These are phyloP conservation scores for Pogonomyrmex californicus DNA, from an alignment of 1,140 invertebrate species.

Conservation along the genomic window DNA sequence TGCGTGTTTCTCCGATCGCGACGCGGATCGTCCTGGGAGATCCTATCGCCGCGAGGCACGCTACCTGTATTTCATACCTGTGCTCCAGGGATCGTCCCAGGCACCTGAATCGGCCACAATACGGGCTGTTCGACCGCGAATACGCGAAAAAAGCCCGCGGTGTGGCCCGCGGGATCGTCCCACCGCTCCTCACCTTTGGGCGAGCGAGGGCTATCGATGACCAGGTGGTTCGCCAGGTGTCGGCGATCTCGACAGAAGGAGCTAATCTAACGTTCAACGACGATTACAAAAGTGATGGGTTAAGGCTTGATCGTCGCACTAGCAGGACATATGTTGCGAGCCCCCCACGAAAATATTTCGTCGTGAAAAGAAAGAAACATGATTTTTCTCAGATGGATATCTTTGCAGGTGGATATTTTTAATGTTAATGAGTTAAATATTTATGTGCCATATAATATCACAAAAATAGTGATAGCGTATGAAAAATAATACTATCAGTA, in stretches of 20 bases:
- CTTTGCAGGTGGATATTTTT: background rate
- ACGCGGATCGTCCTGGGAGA: conserved; percentile 60
- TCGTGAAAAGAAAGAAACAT: too few species aligned
- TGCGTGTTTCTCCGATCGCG: conserved; percentile 66
- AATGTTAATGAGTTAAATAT: background rate
- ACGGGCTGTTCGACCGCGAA: background rate
- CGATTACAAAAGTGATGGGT: conserved; percentile 39
- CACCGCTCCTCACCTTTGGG: background rate
- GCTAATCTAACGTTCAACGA: conserved; percentile 43
- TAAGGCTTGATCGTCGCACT: conserved; percentile 10
- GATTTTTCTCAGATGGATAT: background rate
- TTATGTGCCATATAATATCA: background rate
- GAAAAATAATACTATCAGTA: background rate
- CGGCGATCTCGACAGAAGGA: conserved; percentile 42
- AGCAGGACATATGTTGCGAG: conserved; percentile 45
- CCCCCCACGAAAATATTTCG: conserved; percentile 31
- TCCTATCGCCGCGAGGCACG: conserved; percentile 56
- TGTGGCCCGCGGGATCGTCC: background rate
- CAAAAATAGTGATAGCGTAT: background rate
- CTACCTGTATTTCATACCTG: conserved; percentile 60
- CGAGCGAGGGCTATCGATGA: background rate
- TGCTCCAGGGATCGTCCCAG: conserved; percentile 15
- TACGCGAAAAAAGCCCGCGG: too few species aligned
- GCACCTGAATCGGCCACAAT: conserved; percentile 57
- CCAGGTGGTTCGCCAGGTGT: conserved; percentile 69